phyloP scores from a whole-genome alignment of 2,797 vertebrate species.

The Okamejei kenojei region DNA sequence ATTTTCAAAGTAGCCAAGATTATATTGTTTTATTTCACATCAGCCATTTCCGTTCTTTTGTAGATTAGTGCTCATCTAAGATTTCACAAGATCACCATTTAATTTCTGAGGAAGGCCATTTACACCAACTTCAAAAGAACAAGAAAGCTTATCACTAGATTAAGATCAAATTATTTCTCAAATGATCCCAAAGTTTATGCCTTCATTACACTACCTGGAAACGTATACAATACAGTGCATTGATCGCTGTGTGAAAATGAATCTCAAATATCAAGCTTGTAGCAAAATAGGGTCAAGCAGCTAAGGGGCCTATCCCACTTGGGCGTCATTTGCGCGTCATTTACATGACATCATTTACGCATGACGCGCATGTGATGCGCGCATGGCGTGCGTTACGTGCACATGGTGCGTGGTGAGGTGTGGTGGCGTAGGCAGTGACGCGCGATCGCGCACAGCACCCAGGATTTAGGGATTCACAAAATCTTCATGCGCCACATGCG shows the following conservation, averaged over 20 bases:
- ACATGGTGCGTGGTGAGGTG: too few relatives aligned
- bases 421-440: too few relatives aligned
- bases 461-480: too few relatives aligned
- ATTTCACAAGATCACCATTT: neutral
- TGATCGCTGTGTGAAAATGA: neutral
- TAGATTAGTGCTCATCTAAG: neutral
- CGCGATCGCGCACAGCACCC: too few relatives aligned
- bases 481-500: too few relatives aligned
- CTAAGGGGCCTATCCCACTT: too few relatives aligned
- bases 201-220: neutral
- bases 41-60: neutral
- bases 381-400: too few relatives aligned
- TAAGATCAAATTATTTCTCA: neutral
- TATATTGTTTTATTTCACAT: neutral
- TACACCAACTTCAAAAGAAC: neutral
- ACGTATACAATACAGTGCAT: neutral
- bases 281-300: too few relatives aligned
- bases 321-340: too few relatives aligned
- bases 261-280: neutral
- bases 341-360: too few relatives aligned
- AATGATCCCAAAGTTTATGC: neutral
- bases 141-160: neutral
- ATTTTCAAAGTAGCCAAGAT: neutral
- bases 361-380: too few relatives aligned
- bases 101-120: neutral